These are phyloP conservation scores for Orbicella faveolata DNA, from an alignment of 64 coral and sea anemone species.

Conservation along the genomic window DNA sequence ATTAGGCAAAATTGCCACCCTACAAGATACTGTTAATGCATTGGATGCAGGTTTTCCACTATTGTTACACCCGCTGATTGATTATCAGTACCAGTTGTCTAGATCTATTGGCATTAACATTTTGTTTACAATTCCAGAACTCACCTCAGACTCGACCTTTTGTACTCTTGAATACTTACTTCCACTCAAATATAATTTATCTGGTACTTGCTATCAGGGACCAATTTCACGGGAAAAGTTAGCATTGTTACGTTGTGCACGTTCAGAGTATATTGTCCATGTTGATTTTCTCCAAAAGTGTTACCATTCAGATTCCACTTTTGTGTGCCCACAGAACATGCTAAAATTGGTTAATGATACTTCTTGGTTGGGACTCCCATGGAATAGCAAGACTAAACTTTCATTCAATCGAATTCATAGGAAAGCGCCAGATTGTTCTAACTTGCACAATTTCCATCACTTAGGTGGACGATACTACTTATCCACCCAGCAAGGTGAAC, in stretches of 20 bases:
- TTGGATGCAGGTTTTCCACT: neutral
- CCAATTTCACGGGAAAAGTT: neutral
- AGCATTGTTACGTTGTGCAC: neutral
- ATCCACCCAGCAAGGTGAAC: neutral
- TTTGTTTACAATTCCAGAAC: neutral
- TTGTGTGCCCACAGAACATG: neutral
- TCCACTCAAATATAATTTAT: conserved; percentile 14
- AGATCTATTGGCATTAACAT: neutral
- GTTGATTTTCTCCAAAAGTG: neutral
- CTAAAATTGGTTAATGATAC: neutral
- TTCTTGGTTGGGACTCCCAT: conserved; percentile 4
- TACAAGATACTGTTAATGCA: neutral
- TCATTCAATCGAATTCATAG: neutral
- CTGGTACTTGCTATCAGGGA: neutral
- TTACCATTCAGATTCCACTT: neutral
- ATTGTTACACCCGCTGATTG: conserved; percentile 1
- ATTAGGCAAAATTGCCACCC: neutral
- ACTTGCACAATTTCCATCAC: neutral
- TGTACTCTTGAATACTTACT: conserved; percentile 23
- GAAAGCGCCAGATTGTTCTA: neutral
- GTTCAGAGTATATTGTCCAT: neutral
- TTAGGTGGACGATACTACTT: conserved; percentile 12
- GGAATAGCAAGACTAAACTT: neutral
- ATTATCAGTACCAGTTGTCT: neutral
- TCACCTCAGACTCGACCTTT: neutral